Evolutionary conservation across 2,113 vertebrate species (phyloP).

Genomic region (Panthera tigris): DNA sequence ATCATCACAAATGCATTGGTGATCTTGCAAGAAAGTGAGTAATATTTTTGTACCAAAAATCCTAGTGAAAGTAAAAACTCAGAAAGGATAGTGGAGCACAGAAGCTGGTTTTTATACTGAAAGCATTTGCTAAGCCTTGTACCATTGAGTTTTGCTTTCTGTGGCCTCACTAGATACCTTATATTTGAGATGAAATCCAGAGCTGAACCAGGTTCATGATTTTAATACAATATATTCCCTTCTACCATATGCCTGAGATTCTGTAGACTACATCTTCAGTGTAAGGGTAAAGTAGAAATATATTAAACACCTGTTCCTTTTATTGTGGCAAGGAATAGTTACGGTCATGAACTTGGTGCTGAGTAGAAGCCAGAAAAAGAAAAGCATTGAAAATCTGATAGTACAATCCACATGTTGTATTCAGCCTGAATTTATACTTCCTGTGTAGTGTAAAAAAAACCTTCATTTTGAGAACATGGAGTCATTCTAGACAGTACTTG

Average conservation of each 20-base stretch:
- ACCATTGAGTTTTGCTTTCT: background rate
- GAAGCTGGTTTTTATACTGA: background rate
- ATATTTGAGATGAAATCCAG: background rate
- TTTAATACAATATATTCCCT: background rate
- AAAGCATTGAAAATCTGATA: background rate
- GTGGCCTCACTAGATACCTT: background rate
- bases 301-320: background rate
- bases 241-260: background rate
- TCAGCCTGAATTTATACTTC: background rate
- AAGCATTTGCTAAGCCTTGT: background rate
- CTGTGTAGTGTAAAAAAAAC: background rate
- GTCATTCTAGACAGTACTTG: background rate
- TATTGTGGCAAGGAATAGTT: background rate
- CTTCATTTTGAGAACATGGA: background rate
- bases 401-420: background rate
- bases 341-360: background rate
- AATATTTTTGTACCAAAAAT: background rate
- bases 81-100: background rate
- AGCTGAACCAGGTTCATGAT: background rate
- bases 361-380: background rate
- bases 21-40: background rate
- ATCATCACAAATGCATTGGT: background rate
- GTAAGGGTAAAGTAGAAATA: background rate
- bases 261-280: background rate
- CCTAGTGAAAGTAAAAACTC: background rate